Conservation (phyloP, 64 coral and sea anemone genomes). For the Actinia equina region DNA sequence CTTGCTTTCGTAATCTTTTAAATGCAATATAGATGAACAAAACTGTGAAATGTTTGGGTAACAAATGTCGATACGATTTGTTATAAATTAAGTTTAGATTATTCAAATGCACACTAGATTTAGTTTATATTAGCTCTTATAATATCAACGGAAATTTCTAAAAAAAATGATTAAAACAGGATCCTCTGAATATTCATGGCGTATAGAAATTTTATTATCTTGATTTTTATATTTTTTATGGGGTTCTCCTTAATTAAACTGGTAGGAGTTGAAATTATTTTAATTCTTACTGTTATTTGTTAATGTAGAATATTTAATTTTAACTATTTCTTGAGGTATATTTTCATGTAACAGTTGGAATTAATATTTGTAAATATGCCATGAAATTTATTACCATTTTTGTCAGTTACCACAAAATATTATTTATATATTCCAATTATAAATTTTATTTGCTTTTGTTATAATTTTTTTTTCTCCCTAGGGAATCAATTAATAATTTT, state of each 20-base stretch:
- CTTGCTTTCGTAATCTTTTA: background rate
- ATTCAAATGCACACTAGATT: background rate
- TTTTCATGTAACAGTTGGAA: too few relatives aligned
- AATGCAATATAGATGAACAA: background rate
- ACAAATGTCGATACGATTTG: background rate
- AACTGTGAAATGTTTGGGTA: background rate
- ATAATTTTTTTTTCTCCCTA: too few relatives aligned
- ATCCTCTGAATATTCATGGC: background rate
- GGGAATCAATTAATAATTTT: too few relatives aligned
- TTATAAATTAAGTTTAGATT: background rate
- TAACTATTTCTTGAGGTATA: too few relatives aligned
- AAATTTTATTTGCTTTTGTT: too few relatives aligned
- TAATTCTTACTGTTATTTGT: background rate
- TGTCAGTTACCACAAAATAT: too few relatives aligned
- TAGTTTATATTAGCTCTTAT: background rate
- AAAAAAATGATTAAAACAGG: background rate
- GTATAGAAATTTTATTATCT: background rate
- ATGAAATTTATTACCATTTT: too few relatives aligned
- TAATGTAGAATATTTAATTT: background rate
- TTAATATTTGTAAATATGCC: too few relatives aligned
- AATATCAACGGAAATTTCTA: background rate
- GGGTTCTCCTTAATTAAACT: too few relatives aligned
- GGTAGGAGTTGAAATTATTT: too few relatives aligned
- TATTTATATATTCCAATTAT: too few relatives aligned
- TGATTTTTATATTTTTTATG: background rate